Evolutionary conservation across 2,113 vertebrate species (phyloP), one percentile per base, ranked within the genome.

Genomic region (Rhinogobius similis): DNA sequence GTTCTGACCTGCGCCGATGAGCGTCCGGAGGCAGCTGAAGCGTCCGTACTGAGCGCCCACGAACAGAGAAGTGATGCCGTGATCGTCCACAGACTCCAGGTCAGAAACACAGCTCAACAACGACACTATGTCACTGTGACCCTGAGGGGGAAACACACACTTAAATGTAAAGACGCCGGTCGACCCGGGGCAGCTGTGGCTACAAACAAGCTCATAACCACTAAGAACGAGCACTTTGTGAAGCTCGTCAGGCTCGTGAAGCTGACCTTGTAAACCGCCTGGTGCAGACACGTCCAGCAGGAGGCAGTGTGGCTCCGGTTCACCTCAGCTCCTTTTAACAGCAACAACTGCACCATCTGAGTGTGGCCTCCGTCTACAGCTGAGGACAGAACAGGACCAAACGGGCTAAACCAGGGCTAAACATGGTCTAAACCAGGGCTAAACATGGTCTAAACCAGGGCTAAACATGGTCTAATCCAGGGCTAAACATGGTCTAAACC

Each of bases 281-380:
- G 95, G 71, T 99, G 98, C 44, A 99, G 93, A 76, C 96, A 92
- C 77, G 95, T 97, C 98, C 97, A 98, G 65, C 94, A 94, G 61
- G 95, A 97, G 58, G 92, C 91, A 0, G 94, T 96, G 88, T 97
- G 95, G 38, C 88, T 82, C 55, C 95, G 86, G 77, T 95, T 91
- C 63, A 97, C 88, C 38, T 93, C 89, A 52, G 96, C 95, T 77
- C 95, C 94, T 0, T 92, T 78, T 20, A 78, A 78, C 52, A 98
- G 81, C 74, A 99, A 80, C 55, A 96, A 80, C 26, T 89, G 88
- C 52, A 96, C 89, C 0, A 94, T 68, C 5, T 94, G 90, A 29
- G 50, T n/a, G 26, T 94, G 91, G 3, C 89, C 91, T 2, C 86
- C 82, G 70, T 94, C 91, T 64, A 96, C 94, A 88, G 95, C 95